These are phyloP conservation scores for Argyresthia albistria DNA, from an alignment of 2,888 invertebrate species.

Conservation along the genomic window DNA sequence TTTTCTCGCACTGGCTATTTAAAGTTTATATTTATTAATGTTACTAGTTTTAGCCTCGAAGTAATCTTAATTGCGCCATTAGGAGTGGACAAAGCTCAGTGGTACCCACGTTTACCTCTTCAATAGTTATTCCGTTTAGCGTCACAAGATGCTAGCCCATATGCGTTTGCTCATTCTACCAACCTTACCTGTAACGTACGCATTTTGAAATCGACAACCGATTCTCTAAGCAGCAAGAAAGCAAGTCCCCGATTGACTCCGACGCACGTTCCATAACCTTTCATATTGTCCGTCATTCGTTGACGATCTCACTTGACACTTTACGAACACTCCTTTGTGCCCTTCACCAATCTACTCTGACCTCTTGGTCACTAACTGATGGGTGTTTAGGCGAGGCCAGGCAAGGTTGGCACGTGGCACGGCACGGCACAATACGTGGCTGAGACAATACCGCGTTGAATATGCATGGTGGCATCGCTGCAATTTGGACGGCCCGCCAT, in stretches of 20 bases:
- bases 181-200: too few species aligned
- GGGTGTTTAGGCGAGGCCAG: slow-evolving; percentile 18
- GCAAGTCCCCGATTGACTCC: background rate
- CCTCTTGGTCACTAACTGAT: slow-evolving; percentile 10
- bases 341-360: slow-evolving; percentile 18
- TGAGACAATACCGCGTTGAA: slow-evolving; percentile 62
- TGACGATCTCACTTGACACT: slow-evolving; percentile 41
- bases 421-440: slow-evolving; percentile 41
- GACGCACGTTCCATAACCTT: slow-evolving; percentile 13
- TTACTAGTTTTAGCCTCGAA: too few species aligned
- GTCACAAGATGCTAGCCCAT: too few species aligned
- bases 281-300: slow-evolving; percentile 27
- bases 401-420: slow-evolving; percentile 24
- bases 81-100: too few species aligned
- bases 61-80: too few species aligned
- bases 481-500: slow-evolving; percentile 55
- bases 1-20: too few species aligned
- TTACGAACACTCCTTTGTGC: slow-evolving; percentile 49
- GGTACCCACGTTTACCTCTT: too few species aligned
- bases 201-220: too few species aligned
- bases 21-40: too few species aligned
- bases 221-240: slow-evolving; percentile 15
- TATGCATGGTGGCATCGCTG: slow-evolving; percentile 62
- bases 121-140: too few species aligned
- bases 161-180: too few species aligned